Base-by-base conservation (phyloP, 2,113 vertebrate genomes). In the Oenanthe melanoleuca region DNA sequence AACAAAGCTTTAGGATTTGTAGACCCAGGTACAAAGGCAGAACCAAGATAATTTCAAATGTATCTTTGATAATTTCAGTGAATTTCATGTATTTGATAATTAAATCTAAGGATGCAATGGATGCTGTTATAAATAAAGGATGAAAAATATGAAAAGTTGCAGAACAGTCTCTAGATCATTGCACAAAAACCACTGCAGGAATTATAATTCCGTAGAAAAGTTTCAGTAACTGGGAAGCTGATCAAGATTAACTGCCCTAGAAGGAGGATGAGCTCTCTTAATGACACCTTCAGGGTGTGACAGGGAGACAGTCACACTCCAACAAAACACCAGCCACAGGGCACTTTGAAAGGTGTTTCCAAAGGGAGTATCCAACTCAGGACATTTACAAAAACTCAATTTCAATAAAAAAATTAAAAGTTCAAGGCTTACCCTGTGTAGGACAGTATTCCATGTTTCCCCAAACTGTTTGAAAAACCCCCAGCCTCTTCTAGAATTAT, bases 381-480 rank as follows among this genome's bases (percentile, higher is more conserved):
- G 40, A 83, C 50, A 19, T 1, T 3, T 61, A 56, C 23, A 82
- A 40, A 19, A 89, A 77, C 31, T 64, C 33, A 28, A 42, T 56
- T 73, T 38, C 72, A 77, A 11, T 29, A 24, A 55, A 77, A 24
- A 16, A 34, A 34, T 77, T 67, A 19, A 19, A 92, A 88, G 25
- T 70, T 70, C 12, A 49, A 69, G 9, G 56, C 23, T 66, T 78
- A 70, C 45, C 15, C 20, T 69, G 23, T 9, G 10, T 12, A 80
- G 55, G 12, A 14, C 28, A 70, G 28, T 34, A 65, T 66, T 72
- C 24, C 22, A 25, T 12, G 9, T 67, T 82, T 42, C 57, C 25
- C 18, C 7, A 88, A 75, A 56, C 5, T 29, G 12, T 42, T 24
- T 4, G 9, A 57, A 78, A 88, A 55, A 3, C 0, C 0, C 3